Percentiles rank a stretch among this genome's conserved stretches.
phyloP scores from a whole-genome alignment of 2,113 vertebrate species.

The Atrichornis clamosus region DNA sequence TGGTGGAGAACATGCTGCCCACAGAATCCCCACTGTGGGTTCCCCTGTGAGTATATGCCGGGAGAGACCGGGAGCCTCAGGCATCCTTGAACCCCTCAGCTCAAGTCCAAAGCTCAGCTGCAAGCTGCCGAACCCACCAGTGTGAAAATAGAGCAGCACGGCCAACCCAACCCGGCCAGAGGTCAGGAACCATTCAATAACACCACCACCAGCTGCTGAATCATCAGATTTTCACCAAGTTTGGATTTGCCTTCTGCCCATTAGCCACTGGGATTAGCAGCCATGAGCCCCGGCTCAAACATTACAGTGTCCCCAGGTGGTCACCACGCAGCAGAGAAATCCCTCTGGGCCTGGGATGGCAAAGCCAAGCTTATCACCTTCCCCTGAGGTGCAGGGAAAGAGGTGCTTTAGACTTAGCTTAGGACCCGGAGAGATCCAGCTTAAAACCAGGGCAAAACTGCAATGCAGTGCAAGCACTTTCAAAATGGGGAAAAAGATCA shows the following conservation, averaged over 20 bases:
- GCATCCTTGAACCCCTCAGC: accelerated
- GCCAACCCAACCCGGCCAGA: accelerated
- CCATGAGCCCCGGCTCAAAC: neutral
- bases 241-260: neutral
- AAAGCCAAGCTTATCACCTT: accelerated
- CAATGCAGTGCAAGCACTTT: neutral
- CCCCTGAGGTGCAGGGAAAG: neutral
- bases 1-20: neutral
- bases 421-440: neutral
- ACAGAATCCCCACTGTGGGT: neutral
- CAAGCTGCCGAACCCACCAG: neutral
- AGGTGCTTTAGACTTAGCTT: neutral
- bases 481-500: neutral
- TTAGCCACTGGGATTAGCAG: neutral
- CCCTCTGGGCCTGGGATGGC: neutral
- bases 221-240: neutral
- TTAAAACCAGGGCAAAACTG: neutral
- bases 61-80: neutral
- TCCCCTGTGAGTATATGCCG: neutral
- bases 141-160: neutral
- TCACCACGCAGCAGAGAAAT: neutral
- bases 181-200: neutral
- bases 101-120: accelerated
- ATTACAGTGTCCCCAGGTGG: neutral
- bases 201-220: neutral